Base-by-base conservation (phyloP, 2,113 vertebrate species). In the Pangasianodon gigas region DNA sequence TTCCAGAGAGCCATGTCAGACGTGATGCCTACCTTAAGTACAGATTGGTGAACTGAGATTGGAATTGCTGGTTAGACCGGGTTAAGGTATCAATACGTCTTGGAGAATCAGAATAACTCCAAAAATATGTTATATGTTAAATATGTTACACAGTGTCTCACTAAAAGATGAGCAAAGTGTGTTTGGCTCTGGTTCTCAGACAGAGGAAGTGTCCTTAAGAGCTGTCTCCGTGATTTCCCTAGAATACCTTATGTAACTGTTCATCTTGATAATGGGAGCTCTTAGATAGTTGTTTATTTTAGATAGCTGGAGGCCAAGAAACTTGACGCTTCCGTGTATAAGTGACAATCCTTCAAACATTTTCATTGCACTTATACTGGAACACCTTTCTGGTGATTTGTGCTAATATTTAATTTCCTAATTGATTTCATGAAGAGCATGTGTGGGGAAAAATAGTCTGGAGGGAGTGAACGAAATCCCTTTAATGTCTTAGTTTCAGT, bases 1-100 rank as follows among this genome's bases (percentile, higher is more conserved):
- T 94, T 92, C 92, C 92, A 91, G 91, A 92, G 94, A 96, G 95
- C 95, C 95, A 95, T 95, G 93, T 92, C 41, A n/a, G 90, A 88
- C 90, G 90, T 75, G 91, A 92, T 93, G 90, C 91, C 52, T 84
- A 92, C 90, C 92, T 93, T 92, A 92, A 93, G 93, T 86, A 67
- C 86, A 67, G 90, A 88, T 86, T 92, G 56, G 24, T 29, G 26
- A n/a, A 77, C 19, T 5, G 6, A 77, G 44, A 77, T 11, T 92
- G 89, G 93, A 93, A 93, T 93, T 88, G 85, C 44, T 86, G 84
- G 24, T 37, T 87, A 21, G 83, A 52, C 21, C 67, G 89, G 21
- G 32, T 87, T 86, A 41, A 54, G 60, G 74, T 46, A 86, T 48
- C 62, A 67, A 19, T 21, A 71, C 5, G 7, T 86, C 48, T 37